phyloP scores from a whole-genome alignment of 2,113 vertebrate species.

The Lepus timidus region DNA sequence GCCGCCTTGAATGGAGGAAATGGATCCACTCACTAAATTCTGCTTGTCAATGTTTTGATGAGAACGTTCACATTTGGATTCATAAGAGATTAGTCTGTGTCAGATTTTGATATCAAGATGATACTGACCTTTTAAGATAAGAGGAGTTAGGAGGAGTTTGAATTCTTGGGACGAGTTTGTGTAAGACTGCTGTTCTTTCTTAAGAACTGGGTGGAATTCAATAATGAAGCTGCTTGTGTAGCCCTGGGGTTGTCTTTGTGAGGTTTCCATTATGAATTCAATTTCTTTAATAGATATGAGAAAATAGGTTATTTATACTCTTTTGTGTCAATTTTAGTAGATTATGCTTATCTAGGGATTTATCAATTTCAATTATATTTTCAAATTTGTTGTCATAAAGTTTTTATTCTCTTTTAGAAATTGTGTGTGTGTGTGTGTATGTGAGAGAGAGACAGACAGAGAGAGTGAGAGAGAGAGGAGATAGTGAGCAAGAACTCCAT shows the following conservation, averaged over 20 bases:
- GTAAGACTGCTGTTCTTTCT: not conserved
- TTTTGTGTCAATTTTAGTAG: not conserved
- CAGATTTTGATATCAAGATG: not conserved
- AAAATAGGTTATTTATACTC: not conserved
- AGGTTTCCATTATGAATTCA: not conserved
- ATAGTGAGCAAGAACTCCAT: too few relatives aligned
- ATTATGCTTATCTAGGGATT: slow-evolving; percentile 5
- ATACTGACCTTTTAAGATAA: not conserved
- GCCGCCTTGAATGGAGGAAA: not conserved
- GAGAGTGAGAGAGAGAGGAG: too few relatives aligned
- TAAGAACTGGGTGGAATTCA: not conserved
- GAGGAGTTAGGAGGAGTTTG: not conserved
- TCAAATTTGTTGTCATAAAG: not conserved
- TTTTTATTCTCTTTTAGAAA: not conserved
- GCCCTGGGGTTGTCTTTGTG: not conserved
- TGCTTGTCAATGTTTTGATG: not conserved
- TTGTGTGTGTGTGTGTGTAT: too few relatives aligned
- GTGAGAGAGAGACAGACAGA: too few relatives aligned
- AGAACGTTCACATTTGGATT: slow-evolving; percentile 17
- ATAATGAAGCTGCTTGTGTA: not conserved
- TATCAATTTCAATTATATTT: not conserved
- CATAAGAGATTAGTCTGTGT: not conserved
- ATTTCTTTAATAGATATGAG: not conserved
- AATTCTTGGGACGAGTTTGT: not conserved
- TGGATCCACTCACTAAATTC: not conserved